Percentiles rank a stretch among this genome's conserved stretches.
phyloP scores from a whole-genome alignment of 2,888 invertebrate genomes.

The Eristalinus sepulchralis region DNA sequence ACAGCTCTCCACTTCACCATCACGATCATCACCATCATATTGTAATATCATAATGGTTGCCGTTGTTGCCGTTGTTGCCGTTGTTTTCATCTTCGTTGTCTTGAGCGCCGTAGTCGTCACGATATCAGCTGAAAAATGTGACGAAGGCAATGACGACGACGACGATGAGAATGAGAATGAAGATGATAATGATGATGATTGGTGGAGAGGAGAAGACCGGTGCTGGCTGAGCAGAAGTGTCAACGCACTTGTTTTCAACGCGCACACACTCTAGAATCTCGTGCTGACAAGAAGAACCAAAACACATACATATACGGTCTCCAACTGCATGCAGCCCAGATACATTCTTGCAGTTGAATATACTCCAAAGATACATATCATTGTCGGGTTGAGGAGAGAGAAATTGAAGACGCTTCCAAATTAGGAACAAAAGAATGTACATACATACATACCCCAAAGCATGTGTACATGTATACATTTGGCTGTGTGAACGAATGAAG shows the following conservation, averaged over 20 bases:
- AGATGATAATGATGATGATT: background rate
- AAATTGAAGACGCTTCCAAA: conserved; percentile 64
- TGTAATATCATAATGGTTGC: background rate
- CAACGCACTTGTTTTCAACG: conserved; percentile 79
- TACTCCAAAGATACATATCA: background rate
- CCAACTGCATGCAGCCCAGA: background rate
- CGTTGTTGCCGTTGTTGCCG: conserved; percentile 4
- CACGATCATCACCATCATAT: conserved; percentile 26
- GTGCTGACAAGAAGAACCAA: conserved; percentile 52
- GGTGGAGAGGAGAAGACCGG: conserved; percentile 9
- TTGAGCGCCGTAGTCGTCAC: conserved; percentile 34
- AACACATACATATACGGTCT: background rate
- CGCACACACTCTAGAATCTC: conserved; percentile 58
- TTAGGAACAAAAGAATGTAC: conserved; percentile 59
- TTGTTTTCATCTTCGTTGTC: background rate
- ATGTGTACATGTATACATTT: background rate
- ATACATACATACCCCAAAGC: background rate
- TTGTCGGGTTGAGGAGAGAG: conserved; percentile 23
- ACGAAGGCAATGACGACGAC: conserved; percentile 54
- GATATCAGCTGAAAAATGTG: conserved; percentile 69
- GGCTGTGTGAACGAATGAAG: conserved; percentile 1
- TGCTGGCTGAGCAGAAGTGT: conserved; percentile 74
- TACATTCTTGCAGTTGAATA: conserved; percentile 13
- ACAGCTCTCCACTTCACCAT: conserved; percentile 5
- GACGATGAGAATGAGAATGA: background rate